A percentile compares a stretch with the other conserved stretches of the same genome.
phyloP scores from a whole-genome alignment of 2,888 invertebrate species.

The Parelbella ahira region DNA sequence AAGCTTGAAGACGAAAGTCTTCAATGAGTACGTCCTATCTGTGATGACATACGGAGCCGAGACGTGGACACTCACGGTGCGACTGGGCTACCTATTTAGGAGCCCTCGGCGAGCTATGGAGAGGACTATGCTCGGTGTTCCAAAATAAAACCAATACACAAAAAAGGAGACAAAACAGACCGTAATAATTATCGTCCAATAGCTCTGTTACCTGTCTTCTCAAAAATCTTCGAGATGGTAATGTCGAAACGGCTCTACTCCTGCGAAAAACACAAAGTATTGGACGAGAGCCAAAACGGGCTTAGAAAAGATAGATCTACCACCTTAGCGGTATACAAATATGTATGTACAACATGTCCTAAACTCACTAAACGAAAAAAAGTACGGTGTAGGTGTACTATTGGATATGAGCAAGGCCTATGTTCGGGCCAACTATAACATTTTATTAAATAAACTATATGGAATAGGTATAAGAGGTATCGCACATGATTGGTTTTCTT shows the following conservation, averaged over 20 bases:
- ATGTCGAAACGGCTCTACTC: slow-evolving; percentile 26
- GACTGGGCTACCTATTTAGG: too few relatives aligned
- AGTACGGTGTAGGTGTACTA: slow-evolving; percentile 8
- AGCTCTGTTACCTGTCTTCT: slow-evolving; percentile 22
- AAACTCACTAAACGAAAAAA: slow-evolving; percentile 5
- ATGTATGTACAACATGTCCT: slow-evolving; percentile 12
- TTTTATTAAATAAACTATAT: slow-evolving; percentile 2
- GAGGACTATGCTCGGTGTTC: too few relatives aligned
- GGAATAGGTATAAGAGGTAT: not conserved
- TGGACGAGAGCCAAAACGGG: slow-evolving; percentile 26
- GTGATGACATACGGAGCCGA: too few relatives aligned
- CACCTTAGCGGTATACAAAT: slow-evolving; percentile 19
- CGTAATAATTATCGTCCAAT: slow-evolving; percentile 6
- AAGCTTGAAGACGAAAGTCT: too few relatives aligned
- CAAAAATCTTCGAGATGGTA: slow-evolving; percentile 27
- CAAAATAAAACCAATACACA: slow-evolving; percentile 16
- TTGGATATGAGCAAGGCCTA: slow-evolving; percentile 6
- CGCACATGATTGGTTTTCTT: not conserved
- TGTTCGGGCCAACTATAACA: not conserved
- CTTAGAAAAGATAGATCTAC: slow-evolving; percentile 26
- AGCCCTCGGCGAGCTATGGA: too few relatives aligned
- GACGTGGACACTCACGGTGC: too few relatives aligned
- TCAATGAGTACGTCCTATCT: too few relatives aligned
- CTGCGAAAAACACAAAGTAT: slow-evolving; percentile 27
- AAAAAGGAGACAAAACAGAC: slow-evolving; percentile 9